A percentile compares a stretch with the other conserved stretches of the same genome.
These are phyloP conservation scores for Drosophila repletoides DNA, from an alignment of 1,140 invertebrate species.

Conservation along the genomic window DNA sequence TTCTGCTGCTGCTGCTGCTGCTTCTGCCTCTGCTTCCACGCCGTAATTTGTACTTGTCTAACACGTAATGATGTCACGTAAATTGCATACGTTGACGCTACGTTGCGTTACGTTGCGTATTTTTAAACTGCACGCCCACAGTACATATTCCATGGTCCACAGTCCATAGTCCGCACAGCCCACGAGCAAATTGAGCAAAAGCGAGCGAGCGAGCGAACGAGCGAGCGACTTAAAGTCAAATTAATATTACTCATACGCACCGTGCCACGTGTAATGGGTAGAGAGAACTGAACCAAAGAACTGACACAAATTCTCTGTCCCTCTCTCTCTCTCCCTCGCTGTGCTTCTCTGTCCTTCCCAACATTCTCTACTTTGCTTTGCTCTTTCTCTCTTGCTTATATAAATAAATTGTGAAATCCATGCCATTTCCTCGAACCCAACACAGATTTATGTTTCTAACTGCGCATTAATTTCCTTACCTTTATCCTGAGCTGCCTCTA, in stretches of 20 bases:
- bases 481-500: slow-evolving; percentile 54
- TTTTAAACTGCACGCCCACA: slow-evolving; percentile 49
- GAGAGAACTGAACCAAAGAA: slow-evolving; percentile 7
- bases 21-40: slow-evolving; percentile 3
- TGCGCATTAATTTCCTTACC: slow-evolving; percentile 80
- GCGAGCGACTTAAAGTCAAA: slow-evolving; percentile 69
- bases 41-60: slow-evolving; percentile 81
- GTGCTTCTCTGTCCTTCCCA: background rate
- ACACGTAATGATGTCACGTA: slow-evolving; percentile 81
- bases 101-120: slow-evolving; percentile 72
- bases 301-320: slow-evolving; percentile 14
- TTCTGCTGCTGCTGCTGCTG: slow-evolving; percentile 2
- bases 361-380: too few species aligned
- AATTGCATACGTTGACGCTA: slow-evolving; percentile 78
- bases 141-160: too few species aligned
- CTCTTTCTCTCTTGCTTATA: slow-evolving; percentile 2
- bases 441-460: slow-evolving; percentile 79
- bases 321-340: slow-evolving; percentile 1
- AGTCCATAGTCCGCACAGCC: background rate
- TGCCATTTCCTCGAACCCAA: slow-evolving; percentile 55
- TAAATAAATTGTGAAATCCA: slow-evolving; percentile 70
- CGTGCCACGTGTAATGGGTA: slow-evolving; percentile 24
- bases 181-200: slow-evolving; percentile 42
- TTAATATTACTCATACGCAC: slow-evolving; percentile 78
- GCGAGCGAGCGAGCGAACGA: slow-evolving; percentile 11